Evolutionary conservation across 2,888 invertebrate species (phyloP), one percentile per base, ranked within the genome.

Genomic region (Drosophila birchii): DNA sequence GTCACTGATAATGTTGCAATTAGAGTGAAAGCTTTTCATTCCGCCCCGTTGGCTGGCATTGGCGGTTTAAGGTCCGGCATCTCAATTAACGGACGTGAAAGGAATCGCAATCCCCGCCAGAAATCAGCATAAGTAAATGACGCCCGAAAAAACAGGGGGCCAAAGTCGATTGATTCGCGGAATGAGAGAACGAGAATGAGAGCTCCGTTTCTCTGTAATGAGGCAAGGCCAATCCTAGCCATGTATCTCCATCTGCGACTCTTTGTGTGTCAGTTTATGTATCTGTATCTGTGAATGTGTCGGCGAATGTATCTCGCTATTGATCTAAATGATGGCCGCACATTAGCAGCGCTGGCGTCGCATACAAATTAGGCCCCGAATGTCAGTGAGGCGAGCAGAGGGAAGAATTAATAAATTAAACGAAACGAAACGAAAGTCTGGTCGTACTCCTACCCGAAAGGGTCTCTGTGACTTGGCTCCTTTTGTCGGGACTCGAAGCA

Each of bases 21-120:
- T 88, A 90, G 78, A 88, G 80, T 89, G 79, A 89, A 88, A 89
- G 89, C 88, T 85, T 90, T 89, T 81, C 78, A 75, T 68, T 79
- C 68, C 62, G 54, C 32, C 32, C 11, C 20, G 20, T 45, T 45
- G 68, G 34, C 57, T 66, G 58, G 61, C 55, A 68, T 63, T 55
- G 64, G 43, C 54, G 45, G 43, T 59, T 63, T 44, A 32, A 71
- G 51, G 68, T 54, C 45, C 56, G 73, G 78, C 63, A 73, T 81
- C 87, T 70, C 75, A 86, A 81, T 82, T 86, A 78, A 80, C 57
- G 62, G 53, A 45, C 45, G 47, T 64, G 70, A 38, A 57, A 47
- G 57, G 45, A 63, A 43, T 41, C 51, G 39, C 64, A 54, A 59
- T 66, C 55, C 59, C 45, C 45, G 44, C 41, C 57, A 58, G 58